phyloP scores from a whole-genome alignment of 2,797 vertebrate species.

The Sebastes goodei region DNA sequence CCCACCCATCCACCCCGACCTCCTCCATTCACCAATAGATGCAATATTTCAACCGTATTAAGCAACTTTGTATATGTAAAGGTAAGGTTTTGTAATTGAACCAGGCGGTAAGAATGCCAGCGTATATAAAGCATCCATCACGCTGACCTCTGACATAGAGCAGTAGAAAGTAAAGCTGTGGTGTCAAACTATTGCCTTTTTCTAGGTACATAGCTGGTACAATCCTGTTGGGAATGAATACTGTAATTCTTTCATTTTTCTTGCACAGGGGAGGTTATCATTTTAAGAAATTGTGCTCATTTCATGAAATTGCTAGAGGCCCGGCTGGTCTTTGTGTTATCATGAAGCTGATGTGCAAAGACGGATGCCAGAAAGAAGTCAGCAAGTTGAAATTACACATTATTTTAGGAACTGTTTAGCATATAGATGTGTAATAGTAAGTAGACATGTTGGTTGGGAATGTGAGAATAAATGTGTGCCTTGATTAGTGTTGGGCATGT shows the following conservation, averaged over 20 bases:
- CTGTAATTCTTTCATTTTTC: conserved; percentile 18
- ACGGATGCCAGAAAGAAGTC: background rate
- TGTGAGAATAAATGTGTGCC: background rate
- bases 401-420: background rate
- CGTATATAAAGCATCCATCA: background rate
- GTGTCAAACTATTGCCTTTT: conserved; percentile 11
- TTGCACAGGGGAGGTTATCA: background rate
- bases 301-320: conserved; percentile 23
- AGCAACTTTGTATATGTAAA: background rate
- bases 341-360: background rate
- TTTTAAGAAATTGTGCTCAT: conserved; percentile 31
- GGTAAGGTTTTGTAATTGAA: background rate
- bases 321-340: conserved; percentile 10
- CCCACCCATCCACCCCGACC: too few species aligned
- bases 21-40: too few species aligned
- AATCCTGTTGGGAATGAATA: background rate
- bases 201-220: background rate
- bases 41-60: background rate
- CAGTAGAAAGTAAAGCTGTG: background rate
- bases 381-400: background rate
- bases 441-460: background rate
- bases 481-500: background rate
- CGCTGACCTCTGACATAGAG: background rate
- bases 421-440: background rate
- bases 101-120: background rate